Evolutionary conservation across 64 coral and sea anemone species (phyloP).

Genomic region (Montipora efflorescens): DNA sequence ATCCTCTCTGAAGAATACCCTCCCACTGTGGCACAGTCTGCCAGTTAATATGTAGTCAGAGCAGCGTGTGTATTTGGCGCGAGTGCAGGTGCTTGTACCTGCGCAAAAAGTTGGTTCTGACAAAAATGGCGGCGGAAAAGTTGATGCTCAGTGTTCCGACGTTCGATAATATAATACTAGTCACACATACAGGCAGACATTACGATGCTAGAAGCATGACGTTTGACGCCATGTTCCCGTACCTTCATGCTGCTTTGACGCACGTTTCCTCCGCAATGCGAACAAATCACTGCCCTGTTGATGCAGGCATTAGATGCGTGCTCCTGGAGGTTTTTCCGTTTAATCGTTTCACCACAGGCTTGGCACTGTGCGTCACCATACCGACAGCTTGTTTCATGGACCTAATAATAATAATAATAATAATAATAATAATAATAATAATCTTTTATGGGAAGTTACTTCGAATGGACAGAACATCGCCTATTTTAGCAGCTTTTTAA

Average conservation of each 20-base stretch:
- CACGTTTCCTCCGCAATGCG: constrained; percentile 21
- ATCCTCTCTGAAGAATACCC: not conserved
- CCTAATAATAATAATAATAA: not conserved
- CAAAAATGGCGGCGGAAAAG: too few relatives aligned
- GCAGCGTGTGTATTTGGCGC: too few relatives aligned
- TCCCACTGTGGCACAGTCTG: not conserved
- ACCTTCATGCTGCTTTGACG: constrained; percentile 29
- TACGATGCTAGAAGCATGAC: not conserved
- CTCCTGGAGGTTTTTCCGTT: not conserved
- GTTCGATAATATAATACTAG: too few relatives aligned
- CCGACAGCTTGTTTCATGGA: constrained; percentile 33
- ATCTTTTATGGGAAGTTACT: too few relatives aligned
- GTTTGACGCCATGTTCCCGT: not conserved
- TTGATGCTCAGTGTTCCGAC: too few relatives aligned
- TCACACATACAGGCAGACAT: too few relatives aligned
- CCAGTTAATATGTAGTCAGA: too few relatives aligned
- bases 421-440: too few relatives aligned
- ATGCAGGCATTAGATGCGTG: not conserved
- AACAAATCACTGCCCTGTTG: constrained; percentile 6
- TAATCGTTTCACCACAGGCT: constrained; percentile 22
- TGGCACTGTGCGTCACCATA: not conserved
- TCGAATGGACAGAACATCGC: too few relatives aligned
- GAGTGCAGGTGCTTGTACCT: too few relatives aligned
- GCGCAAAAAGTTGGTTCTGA: too few relatives aligned
- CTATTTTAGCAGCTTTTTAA: too few relatives aligned